Base-by-base conservation (phyloP, 2,113 vertebrate species). In the Hiodon alosoides region DNA sequence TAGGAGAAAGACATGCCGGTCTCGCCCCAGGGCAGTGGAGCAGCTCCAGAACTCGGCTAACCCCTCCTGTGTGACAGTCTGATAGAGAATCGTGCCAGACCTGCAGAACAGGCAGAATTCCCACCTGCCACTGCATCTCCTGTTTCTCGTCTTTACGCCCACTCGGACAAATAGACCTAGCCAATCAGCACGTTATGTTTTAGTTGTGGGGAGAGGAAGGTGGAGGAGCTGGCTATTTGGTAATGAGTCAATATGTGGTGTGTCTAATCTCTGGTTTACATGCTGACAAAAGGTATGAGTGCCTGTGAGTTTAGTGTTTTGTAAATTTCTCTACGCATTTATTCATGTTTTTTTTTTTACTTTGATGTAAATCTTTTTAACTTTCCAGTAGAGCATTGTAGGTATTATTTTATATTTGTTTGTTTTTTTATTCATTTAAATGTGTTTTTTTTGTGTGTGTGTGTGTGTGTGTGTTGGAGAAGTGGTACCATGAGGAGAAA, bases 11-110 rank as follows among this genome's bases (percentile, higher is more conserved):
- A 67, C 78, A 75, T 75, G 81, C 79, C 85, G 79, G 76, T 83
- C 60, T 77, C 79, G 80, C 83, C 81, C 52, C 71, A 72, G 79
- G 82, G 77, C 71, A 79, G 67, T 80, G 85, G 79, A 79, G 77
- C 69, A 52, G 5, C 3, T 17, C 17, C 62, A 65, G 17, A 3
- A 3, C 17, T 7, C 16, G 6, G 16, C 31, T 8, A 65, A 31
- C 17, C 6, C 62, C 5, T 7, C 3, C 31, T 31, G 31, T 31
- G 46, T 46, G 62, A 60, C 62, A 65, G 62, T 16, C 62, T 0
- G 62, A 17, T 65, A 3, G 17, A 65, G 31, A 31, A 7, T 7
- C 4, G 46, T 65, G 62, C 17, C 62, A 46, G 62, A 60, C n/a
- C 59, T 3, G 4, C 59, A 60, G 13, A 4, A 14, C 59, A 3